Evolutionary conservation across 2,888 invertebrate species (phyloP).

Genomic region (Agrotis clavis): DNA sequence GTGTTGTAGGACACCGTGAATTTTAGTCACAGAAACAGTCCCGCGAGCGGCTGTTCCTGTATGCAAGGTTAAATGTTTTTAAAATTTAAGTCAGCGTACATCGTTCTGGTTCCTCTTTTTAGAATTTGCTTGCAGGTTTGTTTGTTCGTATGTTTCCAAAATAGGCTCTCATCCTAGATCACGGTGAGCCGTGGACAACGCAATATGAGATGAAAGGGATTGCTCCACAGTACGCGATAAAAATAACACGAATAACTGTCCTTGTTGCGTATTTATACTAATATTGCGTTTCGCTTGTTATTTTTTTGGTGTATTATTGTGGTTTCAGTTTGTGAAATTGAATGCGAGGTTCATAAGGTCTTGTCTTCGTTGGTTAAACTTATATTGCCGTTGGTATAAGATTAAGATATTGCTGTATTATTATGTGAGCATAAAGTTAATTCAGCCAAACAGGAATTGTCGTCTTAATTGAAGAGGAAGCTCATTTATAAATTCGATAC

Average conservation of each 20-base stretch:
- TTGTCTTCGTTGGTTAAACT: neutral
- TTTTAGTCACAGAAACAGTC: no score
- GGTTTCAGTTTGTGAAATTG: conserved; percentile 8
- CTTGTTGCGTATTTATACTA: conserved; percentile 56
- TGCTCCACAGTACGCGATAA: conserved; percentile 69
- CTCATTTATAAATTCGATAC: neutral
- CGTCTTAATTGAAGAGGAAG: no score
- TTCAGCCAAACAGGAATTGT: no score
- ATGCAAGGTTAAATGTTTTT: no score
- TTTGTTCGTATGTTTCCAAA: conserved; percentile 56
- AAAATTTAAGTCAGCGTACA: no score
- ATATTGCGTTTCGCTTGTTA: conserved; percentile 39
- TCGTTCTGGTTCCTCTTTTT: no score
- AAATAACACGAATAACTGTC: conserved; percentile 66
- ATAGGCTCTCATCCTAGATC: conserved; percentile 72
- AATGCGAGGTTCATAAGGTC: neutral
- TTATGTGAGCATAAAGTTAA: neutral
- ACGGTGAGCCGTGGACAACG: conserved; percentile 75
- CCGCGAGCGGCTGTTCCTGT: no score
- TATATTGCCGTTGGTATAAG: neutral
- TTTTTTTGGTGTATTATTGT: conserved; percentile 8
- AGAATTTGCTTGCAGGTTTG: conserved; percentile 13
- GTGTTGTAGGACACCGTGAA: no score
- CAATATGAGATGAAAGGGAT: conserved; percentile 82
- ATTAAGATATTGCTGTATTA: neutral